Percentiles rank a stretch among this genome's conserved stretches.
These are phyloP conservation scores for Paracyclopina nana DNA, from an alignment of 1,140 invertebrate species.

Conservation along the genomic window DNA sequence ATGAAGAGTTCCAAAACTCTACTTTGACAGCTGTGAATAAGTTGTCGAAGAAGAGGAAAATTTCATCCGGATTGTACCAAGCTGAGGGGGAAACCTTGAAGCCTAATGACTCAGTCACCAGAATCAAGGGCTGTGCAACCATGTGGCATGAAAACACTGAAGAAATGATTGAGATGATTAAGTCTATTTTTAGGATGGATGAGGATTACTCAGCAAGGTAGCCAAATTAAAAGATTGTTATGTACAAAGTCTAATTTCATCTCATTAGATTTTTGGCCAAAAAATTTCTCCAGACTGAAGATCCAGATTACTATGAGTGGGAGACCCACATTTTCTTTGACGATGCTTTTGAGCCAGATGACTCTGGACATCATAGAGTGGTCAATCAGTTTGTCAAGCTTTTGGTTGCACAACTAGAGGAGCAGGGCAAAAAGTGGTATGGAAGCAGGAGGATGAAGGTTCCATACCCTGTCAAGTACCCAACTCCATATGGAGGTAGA, in stretches of 20 bases:
- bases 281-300: background rate
- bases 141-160: slow-evolving; percentile 46
- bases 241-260: background rate
- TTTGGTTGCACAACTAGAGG: slow-evolving; percentile 68
- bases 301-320: slow-evolving; percentile 35
- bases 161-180: slow-evolving; percentile 86
- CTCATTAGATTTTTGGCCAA: background rate
- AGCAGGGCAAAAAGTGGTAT: slow-evolving; percentile 80
- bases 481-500: slow-evolving; percentile 27
- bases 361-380: slow-evolving; percentile 33
- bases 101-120: slow-evolving; percentile 67
- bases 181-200: slow-evolving; percentile 67
- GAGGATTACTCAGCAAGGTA: slow-evolving; percentile 39
- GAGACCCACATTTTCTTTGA: slow-evolving; percentile 39
- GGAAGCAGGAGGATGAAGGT: slow-evolving; percentile 37
- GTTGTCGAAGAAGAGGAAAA: no score
- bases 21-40: no score
- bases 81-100: slow-evolving; percentile 41
- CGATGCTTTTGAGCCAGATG: slow-evolving; percentile 31
- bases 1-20: slow-evolving; percentile 50
- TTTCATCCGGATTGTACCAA: no score
- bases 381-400: slow-evolving; percentile 93
- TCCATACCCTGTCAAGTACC: slow-evolving; percentile 22
- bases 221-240: background rate
- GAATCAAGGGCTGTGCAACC: slow-evolving; percentile 36